Evolutionary conservation across 2,888 invertebrate genomes (phyloP).

Genomic region (Drosophila yooni): DNA sequence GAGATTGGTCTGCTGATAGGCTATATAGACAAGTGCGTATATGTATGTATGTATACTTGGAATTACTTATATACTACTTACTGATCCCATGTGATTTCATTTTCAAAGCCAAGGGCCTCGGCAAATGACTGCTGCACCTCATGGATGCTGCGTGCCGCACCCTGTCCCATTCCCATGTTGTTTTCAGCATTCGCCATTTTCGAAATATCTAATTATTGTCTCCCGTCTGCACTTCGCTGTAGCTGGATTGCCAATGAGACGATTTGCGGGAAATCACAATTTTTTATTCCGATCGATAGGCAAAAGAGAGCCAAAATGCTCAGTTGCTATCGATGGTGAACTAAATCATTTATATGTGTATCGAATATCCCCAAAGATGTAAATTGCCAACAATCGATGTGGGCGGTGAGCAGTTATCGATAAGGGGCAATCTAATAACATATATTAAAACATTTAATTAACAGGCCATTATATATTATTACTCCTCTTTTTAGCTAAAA

Average conservation of each 20-base stretch:
- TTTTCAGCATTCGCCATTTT: conserved; percentile 23
- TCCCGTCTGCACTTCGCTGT: neutral
- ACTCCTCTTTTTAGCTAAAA: neutral
- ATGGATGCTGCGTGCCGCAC: conserved; percentile 32
- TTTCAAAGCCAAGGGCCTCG: conserved; percentile 62
- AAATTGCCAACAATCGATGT: conserved; percentile 2
- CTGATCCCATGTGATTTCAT: conserved; percentile 75
- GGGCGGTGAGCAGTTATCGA: neutral
- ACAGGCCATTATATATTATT: neutral
- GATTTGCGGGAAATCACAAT: neutral
- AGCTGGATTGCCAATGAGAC: neutral
- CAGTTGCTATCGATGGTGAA: conserved; percentile 5
- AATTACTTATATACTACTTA: conserved; percentile 31
- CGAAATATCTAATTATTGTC: neutral
- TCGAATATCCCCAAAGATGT: conserved; percentile 18
- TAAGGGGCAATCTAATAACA: neutral
- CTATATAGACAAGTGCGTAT: conserved; percentile 45
- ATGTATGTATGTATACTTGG: neutral
- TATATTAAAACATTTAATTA: neutral
- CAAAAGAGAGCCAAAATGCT: neutral
- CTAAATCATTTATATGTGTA: neutral
- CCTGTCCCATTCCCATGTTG: neutral
- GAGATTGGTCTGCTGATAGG: conserved; percentile 44
- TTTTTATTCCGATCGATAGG: conserved; percentile 3
- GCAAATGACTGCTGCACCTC: conserved; percentile 78